A percentile compares a stretch with the other conserved stretches of the same genome.
These are phyloP conservation scores for Chaetodon auriga DNA, from an alignment of 2,113 vertebrate species.

Conservation along the genomic window DNA sequence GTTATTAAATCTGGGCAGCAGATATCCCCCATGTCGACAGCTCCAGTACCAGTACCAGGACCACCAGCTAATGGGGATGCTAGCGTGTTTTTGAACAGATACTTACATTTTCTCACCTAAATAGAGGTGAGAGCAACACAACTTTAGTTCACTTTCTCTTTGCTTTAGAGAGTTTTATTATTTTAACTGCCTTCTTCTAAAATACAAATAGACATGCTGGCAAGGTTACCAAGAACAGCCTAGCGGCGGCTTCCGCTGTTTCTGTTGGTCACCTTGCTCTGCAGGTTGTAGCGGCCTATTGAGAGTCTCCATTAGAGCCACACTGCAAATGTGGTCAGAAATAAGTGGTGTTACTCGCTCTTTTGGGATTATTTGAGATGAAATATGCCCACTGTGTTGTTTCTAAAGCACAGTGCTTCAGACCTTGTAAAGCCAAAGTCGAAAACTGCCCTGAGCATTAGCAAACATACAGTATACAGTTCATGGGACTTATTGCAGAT, in stretches of 20 bases:
- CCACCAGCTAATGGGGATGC: neutral
- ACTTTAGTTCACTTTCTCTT: neutral
- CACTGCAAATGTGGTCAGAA: neutral
- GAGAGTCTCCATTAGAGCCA: neutral
- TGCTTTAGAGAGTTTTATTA: neutral
- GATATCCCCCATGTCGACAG: no score
- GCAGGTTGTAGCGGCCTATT: neutral
- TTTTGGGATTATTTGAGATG: neutral
- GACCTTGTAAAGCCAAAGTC: neutral
- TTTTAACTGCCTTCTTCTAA: neutral
- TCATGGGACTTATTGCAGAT: neutral
- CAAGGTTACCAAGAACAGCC: neutral
- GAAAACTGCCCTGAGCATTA: neutral
- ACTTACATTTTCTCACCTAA: no score
- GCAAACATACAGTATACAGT: neutral
- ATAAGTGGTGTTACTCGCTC: neutral
- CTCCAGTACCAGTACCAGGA: neutral
- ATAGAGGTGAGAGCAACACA: neutral
- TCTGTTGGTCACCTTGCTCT: neutral
- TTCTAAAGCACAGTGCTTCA: neutral
- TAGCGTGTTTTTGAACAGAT: neutral
- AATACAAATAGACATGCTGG: neutral
- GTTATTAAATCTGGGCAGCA: no score
- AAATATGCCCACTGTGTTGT: slow-evolving; percentile 1
- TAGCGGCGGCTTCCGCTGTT: neutral